Evolutionary conservation across 2,797 vertebrate genomes (phyloP).

Genomic region (Meda fulgida): DNA sequence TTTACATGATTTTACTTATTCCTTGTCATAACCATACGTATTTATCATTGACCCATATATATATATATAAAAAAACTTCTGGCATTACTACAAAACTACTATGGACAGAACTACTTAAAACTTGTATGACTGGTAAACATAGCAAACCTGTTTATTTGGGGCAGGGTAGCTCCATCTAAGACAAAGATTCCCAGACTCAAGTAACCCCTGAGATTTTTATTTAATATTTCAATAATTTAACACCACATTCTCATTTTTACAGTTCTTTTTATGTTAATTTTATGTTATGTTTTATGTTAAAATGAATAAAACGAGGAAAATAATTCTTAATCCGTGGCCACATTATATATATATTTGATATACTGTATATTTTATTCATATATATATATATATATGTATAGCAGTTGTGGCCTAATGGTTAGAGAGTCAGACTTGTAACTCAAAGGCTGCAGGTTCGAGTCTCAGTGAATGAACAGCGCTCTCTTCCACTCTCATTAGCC

Average conservation of each 20-base stretch:
- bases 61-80: background rate
- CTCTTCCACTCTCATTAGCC: no score
- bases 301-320: background rate
- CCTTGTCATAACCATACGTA: background rate
- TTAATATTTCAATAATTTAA: background rate
- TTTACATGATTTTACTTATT: background rate
- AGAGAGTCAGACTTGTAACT: no score
- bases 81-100: background rate
- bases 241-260: background rate
- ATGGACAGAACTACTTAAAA: background rate
- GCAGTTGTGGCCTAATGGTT: no score
- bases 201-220: background rate
- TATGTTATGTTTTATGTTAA: no score
- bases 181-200: background rate
- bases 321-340: background rate
- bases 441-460: no score
- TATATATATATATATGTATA: no score
- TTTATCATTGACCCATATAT: background rate
- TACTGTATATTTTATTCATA: no score
- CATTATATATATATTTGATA: no score
- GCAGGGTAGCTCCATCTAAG: background rate
- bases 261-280: background rate
- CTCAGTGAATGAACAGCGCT: no score
- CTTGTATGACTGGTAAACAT: background rate
- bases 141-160: background rate